Base-by-base conservation (phyloP, 2,888 invertebrate species). In the Ischnura elegans region DNA sequence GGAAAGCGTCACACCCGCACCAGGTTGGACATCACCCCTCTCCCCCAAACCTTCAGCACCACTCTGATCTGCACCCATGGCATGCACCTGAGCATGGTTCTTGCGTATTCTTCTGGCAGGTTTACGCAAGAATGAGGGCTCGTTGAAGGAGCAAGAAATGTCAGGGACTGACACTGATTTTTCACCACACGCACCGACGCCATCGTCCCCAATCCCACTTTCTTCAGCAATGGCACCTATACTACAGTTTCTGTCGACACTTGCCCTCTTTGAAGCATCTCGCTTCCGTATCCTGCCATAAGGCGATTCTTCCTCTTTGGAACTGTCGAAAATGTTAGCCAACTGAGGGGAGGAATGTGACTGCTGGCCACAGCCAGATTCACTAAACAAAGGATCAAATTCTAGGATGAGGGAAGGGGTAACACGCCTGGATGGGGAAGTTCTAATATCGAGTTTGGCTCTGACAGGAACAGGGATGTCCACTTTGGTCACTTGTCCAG, bases 341-440 rank as follows among this genome's bases (percentile, higher is more conserved):
- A 87, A 47, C 16, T 47, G 84, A 87, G 86, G 46, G 6, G 76
- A 29, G 76, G 51, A 93, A 66, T 84, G 46, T 66, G 43, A 93
- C 76, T 51, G 51, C 36, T 66, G 42, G 86, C 55, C 84, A 61
- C 45, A 66, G 36, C 93, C 43, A 16, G 51, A n/a, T 45, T 94
- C 94, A 90, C 95, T 95, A 94, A 95, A 95, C 25, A 95, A 94
- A 87, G 97, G 98, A 96, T 98, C 98, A 96, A 98, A 98, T 95
- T 98, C 97, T 95, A 97, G 96, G 93, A 98, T 97, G n/a, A 98
- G 96, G 95, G 97, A 95, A 76, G 95, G 94, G 6, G 95, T 94
- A 46, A 93, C 42, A 46, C 97, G 94, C 97, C 96, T 90, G 93
- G 97, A 96, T 95, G 95, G 95, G 93, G 94, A 94, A 94, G 94